These are phyloP conservation scores for Lepidurus arcticus DNA, from an alignment of 1,140 invertebrate species.

Conservation along the genomic window DNA sequence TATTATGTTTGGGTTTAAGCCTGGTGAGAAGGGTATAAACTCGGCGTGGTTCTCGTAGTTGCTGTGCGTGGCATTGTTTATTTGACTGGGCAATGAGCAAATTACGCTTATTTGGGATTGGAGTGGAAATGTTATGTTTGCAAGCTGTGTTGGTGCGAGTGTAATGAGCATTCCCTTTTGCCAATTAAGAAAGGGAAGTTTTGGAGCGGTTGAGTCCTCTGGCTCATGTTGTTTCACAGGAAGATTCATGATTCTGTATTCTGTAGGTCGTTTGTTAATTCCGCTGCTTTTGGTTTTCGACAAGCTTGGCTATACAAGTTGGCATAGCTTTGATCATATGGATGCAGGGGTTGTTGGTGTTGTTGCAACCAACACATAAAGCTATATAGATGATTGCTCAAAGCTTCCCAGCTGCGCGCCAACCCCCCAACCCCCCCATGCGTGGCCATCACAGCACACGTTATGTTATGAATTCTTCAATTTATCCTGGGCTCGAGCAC, in stretches of 20 bases:
- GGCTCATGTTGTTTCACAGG: neutral
- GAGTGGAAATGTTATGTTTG: neutral
- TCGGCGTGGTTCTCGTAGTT: neutral
- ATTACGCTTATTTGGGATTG: neutral
- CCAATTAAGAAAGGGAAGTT: neutral
- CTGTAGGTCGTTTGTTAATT: conserved; percentile 1
- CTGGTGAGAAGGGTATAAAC: too few relatives aligned
- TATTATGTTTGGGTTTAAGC: too few relatives aligned
- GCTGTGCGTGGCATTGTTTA: neutral
- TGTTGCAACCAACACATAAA: conserved; percentile 9
- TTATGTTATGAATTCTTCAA: conserved; percentile 5
- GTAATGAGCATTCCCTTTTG: conserved; percentile 12
- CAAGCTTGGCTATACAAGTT: neutral
- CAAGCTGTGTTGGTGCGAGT: neutral
- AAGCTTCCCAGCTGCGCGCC: neutral
- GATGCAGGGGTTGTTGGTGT: neutral
- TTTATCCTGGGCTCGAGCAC: neutral
- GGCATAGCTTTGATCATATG: neutral
- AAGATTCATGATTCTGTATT: neutral
- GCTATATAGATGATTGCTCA: conserved; percentile 1
- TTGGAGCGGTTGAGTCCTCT: neutral
- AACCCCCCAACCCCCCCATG: neutral
- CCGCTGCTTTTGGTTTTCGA: neutral
- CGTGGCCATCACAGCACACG: neutral
- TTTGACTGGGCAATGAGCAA: neutral